Conservation (phyloP, 2,888 invertebrate species). For the Hedya salicella region DNA sequence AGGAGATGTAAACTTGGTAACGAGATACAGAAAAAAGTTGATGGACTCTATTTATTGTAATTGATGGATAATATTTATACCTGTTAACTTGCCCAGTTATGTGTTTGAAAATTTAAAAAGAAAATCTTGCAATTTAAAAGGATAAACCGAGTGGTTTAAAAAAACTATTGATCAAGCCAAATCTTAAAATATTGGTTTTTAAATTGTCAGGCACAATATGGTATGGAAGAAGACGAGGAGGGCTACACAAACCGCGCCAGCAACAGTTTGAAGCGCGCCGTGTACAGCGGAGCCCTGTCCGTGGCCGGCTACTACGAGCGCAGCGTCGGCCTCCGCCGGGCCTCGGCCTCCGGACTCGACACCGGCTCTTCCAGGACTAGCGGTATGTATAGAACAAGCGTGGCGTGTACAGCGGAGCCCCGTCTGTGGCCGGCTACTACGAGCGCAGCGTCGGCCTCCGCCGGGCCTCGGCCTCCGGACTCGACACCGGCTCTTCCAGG, state of each 20-base stretch:
- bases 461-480: conserved; percentile 90
- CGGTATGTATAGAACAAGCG: conserved; percentile 86
- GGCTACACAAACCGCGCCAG: conserved; percentile 90
- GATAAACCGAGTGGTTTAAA: no score
- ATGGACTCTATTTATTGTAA: no score
- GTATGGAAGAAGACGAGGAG: conserved; percentile 95
- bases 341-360: conserved; percentile 92
- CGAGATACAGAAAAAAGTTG: no score
- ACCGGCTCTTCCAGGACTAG: conserved; percentile 92
- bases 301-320: conserved; percentile 93
- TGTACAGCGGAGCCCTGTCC: conserved; percentile 93
- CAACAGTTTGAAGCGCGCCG: conserved; percentile 92
- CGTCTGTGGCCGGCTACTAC: conserved; percentile 93
- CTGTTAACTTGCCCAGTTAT: no score
- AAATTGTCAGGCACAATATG: conserved; percentile 94
- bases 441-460: conserved; percentile 91
- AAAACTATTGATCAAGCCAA: no score
- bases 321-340: conserved; percentile 89
- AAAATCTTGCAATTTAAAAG: no score
- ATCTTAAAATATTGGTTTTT: no score
- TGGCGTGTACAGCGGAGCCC: conserved; percentile 93
- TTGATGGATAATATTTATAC: no score
- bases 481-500: conserved; percentile 92
- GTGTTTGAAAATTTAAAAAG: no score
- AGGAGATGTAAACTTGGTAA: no score